A percentile compares a stretch with the other conserved stretches of the same genome.
Conservation (phyloP, 2,797 vertebrate genomes). For the Helarctos malayanus region DNA sequence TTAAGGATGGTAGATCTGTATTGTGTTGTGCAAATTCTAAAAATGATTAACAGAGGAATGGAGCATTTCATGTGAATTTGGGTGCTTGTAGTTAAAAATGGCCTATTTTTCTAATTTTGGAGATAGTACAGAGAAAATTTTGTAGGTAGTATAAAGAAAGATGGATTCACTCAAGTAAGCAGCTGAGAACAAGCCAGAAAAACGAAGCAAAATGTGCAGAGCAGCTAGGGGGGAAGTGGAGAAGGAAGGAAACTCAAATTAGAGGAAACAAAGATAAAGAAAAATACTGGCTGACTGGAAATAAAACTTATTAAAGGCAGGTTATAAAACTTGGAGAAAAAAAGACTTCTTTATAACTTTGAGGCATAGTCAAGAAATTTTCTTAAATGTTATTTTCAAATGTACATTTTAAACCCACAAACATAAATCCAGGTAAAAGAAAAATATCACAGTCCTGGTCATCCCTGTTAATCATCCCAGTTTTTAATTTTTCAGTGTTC, state of each 20-base stretch:
- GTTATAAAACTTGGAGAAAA: background rate
- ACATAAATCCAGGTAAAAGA: background rate
- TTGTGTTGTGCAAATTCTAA: background rate
- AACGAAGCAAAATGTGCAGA: background rate
- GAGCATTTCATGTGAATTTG: slow-evolving; percentile 30
- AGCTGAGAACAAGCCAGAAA: slow-evolving; percentile 59
- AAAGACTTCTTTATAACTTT: slow-evolving; percentile 37
- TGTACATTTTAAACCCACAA: background rate
- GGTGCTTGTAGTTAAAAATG: background rate
- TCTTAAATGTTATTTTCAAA: slow-evolving; percentile 50
- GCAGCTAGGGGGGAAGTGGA: background rate
- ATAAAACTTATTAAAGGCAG: slow-evolving; percentile 23
- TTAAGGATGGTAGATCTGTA: background rate
- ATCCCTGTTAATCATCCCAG: background rate
- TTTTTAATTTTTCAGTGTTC: slow-evolving; percentile 42
- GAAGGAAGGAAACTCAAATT: slow-evolving; percentile 14
- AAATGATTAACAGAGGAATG: slow-evolving; percentile 12
- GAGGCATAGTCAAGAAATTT: slow-evolving; percentile 22
- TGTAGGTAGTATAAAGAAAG: slow-evolving; percentile 30
- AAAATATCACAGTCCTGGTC: background rate
- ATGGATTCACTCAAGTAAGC: slow-evolving; percentile 8
- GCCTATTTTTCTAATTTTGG: slow-evolving; percentile 61
- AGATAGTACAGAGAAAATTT: slow-evolving; percentile 21
- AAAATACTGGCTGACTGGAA: slow-evolving; percentile 20
- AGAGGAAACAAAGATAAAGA: slow-evolving; percentile 31